Conservation (phyloP, 2,113 vertebrate species). For the Taurulus bubalis region DNA sequence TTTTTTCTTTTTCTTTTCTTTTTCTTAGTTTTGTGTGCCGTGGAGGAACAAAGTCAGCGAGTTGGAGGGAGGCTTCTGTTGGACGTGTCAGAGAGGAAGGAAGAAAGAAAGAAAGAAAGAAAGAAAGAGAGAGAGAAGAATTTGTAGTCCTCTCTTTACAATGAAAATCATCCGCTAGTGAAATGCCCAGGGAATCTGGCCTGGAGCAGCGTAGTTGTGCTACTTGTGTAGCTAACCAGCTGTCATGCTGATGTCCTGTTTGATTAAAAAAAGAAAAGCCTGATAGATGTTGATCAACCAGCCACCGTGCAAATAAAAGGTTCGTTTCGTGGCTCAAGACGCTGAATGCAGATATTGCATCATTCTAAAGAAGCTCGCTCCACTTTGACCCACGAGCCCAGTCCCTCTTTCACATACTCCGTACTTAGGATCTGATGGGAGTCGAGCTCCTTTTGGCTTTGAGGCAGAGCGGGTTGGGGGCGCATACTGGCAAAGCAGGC, state of each 20-base stretch:
- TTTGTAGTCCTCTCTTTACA: background rate
- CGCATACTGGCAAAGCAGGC: background rate
- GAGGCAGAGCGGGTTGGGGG: conserved; percentile 6
- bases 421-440: background rate
- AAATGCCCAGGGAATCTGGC: conserved; percentile 28
- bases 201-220: conserved; percentile 16
- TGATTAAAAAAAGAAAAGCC: conserved; percentile 3
- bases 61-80: conserved; percentile 27
- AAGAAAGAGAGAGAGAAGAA: conserved; percentile 1
- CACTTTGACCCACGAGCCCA: conserved; percentile 10
- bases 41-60: conserved; percentile 23
- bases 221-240: conserved; percentile 38
- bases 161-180: conserved; percentile 11
- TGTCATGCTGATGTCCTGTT: conserved; percentile 19
- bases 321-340: conserved; percentile 3
- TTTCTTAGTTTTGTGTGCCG: conserved; percentile 31
- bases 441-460: background rate
- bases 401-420: conserved; percentile 3
- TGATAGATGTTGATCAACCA: conserved; percentile 19
- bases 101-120: too few species aligned
- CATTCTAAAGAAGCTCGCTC: background rate
- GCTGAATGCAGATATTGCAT: background rate
- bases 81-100: background rate
- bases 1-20: conserved; percentile 10
- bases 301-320: conserved; percentile 6